Percentiles rank a stretch among this genome's conserved stretches.
Evolutionary conservation across 2,888 invertebrate genomes (phyloP).

Genomic region (Agrenia bidenticulata): DNA sequence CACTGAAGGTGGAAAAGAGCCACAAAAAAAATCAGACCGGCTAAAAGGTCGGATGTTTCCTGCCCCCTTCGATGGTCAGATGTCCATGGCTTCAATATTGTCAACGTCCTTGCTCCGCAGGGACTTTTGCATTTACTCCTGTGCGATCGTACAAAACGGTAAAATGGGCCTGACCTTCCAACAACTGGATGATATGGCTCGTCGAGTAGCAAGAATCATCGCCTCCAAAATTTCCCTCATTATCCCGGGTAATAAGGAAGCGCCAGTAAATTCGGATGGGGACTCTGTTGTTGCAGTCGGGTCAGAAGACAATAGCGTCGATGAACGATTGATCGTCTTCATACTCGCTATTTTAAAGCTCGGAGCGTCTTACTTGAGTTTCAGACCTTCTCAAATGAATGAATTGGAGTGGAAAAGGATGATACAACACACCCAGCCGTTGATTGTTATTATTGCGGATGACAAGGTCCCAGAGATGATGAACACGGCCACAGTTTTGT

Average conservation of each 20-base stretch:
- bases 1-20: too few species aligned
- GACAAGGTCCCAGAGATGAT: neutral
- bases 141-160: conserved; percentile 22
- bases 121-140: conserved; percentile 14
- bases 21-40: too few species aligned
- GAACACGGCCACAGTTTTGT: neutral
- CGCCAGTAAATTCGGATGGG: conserved; percentile 18
- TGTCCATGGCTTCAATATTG: conserved; percentile 24
- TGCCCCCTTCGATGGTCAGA: conserved; percentile 21
- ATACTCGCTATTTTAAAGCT: conserved; percentile 25
- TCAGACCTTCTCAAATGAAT: neutral
- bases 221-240: conserved; percentile 15
- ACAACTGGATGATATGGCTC: conserved; percentile 22
- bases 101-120: conserved; percentile 18
- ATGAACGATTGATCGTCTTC: conserved; percentile 21
- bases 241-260: neutral
- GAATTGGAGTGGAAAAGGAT: neutral
- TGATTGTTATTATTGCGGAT: neutral
- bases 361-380: conserved; percentile 25
- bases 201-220: conserved; percentile 23
- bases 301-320: conserved; percentile 11
- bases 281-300: conserved; percentile 24
- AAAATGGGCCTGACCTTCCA: conserved; percentile 27
- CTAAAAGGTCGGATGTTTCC: conserved; percentile 23
- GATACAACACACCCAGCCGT: neutral